Conservation (phyloP, 1,140 invertebrate species). For the Trichomalopsis sarcophagae region DNA sequence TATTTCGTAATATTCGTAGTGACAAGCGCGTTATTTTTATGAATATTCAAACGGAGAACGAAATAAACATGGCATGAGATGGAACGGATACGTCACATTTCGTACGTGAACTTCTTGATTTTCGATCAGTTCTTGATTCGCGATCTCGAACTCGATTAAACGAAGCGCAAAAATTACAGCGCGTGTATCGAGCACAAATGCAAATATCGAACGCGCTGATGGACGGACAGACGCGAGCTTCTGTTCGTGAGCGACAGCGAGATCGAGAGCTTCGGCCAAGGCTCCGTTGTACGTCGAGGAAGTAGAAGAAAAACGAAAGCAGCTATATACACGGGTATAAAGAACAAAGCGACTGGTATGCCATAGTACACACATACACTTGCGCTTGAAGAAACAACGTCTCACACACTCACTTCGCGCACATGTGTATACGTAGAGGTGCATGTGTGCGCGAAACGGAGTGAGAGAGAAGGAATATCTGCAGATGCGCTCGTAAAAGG, state of each 20-base stretch:
- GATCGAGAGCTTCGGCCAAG: neutral
- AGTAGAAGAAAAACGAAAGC: neutral
- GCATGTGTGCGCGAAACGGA: neutral
- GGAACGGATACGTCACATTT: too few species aligned
- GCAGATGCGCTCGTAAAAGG: slow-evolving; percentile 69
- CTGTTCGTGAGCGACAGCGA: neutral
- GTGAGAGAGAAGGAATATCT: slow-evolving; percentile 47
- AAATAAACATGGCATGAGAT: too few species aligned
- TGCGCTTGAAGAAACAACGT: neutral
- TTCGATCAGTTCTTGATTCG: too few species aligned
- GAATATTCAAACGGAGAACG: too few species aligned
- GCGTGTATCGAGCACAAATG: too few species aligned
- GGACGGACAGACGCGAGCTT: too few species aligned
- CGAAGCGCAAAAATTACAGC: too few species aligned
- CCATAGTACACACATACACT: neutral
- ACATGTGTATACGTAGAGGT: neutral
- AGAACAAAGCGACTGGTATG: neutral
- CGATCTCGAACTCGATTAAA: too few species aligned
- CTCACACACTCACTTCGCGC: neutral
- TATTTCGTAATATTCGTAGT: too few species aligned
- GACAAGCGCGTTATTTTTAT: too few species aligned
- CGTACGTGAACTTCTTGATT: too few species aligned
- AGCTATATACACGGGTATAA: neutral
- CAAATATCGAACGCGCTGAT: too few species aligned
- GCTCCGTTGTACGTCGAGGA: neutral